Base-by-base conservation (phyloP, 2,888 invertebrate genomes). In the Catocala sponsa region DNA sequence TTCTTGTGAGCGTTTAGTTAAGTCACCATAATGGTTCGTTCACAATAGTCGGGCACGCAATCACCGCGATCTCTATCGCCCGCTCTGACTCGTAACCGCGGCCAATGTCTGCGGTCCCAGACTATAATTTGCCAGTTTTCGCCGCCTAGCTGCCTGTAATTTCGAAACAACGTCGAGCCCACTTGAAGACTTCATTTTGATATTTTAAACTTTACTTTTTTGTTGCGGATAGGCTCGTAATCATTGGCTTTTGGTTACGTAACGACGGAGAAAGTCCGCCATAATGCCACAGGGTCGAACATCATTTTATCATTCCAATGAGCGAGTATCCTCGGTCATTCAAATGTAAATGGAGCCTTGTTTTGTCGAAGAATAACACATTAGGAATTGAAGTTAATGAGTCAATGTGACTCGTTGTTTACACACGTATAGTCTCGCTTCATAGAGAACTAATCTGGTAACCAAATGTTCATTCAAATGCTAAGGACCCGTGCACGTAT, bases 401-500 rank as follows among this genome's bases (percentile, higher is more conserved):
- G 81, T 79, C 76, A 82, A 80, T 80, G 79, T 79, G 80, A 78
- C 79, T 79, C 54, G 68, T 86, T 90, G 90, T 90, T 91, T 90
- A 90, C 85, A 85, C 85, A 83, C 83, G 85, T 84, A 83, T 79
- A 81, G 86, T 85, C 82, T 84, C 84, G 80, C 73, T 79, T 85
- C 89, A 89, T 89, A 89, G 89, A 87, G 82, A 85, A 86, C 89
- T 93, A 91, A 92, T 94, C 91, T 94, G 93, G 92, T 92, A 89
- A 92, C 92, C 93, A 94, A 94, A 93, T 93, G 94, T 91, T 85
- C 86, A 88, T 93, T 92, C 86, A 91, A 87, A 92, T 92, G 92
- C 87, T 90, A 93, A 92, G 76, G 64, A 73, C 72, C 69, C 12
- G 57, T 62, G 72, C 65, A 68, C 80, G 81, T 82, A 85, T 79